Conservation (phyloP, 2,797 vertebrate species). For the Selene dorsalis region DNA sequence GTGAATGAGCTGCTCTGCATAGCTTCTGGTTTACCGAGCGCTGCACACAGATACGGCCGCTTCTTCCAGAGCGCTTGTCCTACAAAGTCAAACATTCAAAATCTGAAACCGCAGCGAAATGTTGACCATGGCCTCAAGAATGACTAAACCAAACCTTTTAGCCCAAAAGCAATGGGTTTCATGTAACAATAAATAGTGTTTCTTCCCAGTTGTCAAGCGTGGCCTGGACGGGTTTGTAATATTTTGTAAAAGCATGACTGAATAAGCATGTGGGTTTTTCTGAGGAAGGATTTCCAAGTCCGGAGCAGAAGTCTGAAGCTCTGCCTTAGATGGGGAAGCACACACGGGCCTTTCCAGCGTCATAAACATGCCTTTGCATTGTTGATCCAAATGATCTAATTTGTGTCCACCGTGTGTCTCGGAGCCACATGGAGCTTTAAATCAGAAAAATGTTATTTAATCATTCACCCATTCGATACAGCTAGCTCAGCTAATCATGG, state of each 20-base stretch:
- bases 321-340: conserved; percentile 40
- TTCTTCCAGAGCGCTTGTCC: conserved; percentile 70
- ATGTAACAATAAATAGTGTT: conserved; percentile 87
- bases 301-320: conserved; percentile 30
- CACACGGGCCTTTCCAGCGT: conserved; percentile 36
- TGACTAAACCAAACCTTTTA: conserved; percentile 80
- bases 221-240: conserved; percentile 80
- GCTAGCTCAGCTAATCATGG: conserved; percentile 61
- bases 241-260: conserved; percentile 83
- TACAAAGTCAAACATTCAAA: conserved; percentile 80
- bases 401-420: conserved; percentile 48
- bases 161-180: conserved; percentile 84
- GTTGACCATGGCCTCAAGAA: conserved; percentile 83
- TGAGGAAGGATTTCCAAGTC: conserved; percentile 58
- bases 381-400: conserved; percentile 64
- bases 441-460: conserved; percentile 53
- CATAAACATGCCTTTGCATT: conserved; percentile 67
- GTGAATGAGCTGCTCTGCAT: conserved; percentile 83
- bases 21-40: conserved; percentile 82
- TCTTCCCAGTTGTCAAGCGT: conserved; percentile 81
- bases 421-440: conserved; percentile 42
- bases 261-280: conserved; percentile 76
- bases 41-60: conserved; percentile 68
- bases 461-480: conserved; percentile 23
- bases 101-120: conserved; percentile 82